These are phyloP conservation scores for Drosophila insularis DNA, from an alignment of 1,140 invertebrate species.

Conservation along the genomic window DNA sequence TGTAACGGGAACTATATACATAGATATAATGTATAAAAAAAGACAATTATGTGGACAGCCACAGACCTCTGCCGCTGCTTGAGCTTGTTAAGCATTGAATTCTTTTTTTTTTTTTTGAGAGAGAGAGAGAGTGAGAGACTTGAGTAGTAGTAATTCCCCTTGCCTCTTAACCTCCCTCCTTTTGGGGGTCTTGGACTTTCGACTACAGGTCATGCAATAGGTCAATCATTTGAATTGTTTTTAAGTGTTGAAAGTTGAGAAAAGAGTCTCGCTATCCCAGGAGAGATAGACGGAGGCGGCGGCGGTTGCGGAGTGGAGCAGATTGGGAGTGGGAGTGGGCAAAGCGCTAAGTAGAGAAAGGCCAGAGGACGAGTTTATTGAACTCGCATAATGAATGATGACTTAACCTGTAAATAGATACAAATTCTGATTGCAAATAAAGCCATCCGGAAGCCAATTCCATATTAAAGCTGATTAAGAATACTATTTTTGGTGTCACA, in stretches of 20 bases:
- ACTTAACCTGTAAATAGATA: not conserved
- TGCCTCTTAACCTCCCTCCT: not conserved
- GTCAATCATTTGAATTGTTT: constrained; percentile 79
- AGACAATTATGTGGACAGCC: constrained; percentile 65
- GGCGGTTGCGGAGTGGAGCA: constrained; percentile 9
- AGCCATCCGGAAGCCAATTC: too few relatives aligned
- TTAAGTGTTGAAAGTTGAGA: constrained; percentile 72
- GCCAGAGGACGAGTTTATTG: constrained; percentile 10
- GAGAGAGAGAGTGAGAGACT: constrained; percentile 18
- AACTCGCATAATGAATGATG: not conserved
- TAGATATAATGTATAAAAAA: constrained; percentile 12
- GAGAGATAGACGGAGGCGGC: constrained; percentile 19
- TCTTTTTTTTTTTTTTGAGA: constrained; percentile 19
- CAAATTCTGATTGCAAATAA: not conserved
- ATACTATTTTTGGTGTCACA: too few relatives aligned
- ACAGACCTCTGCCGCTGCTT: constrained; percentile 43
- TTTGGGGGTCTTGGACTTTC: constrained; percentile 30
- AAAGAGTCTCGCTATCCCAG: constrained; percentile 1
- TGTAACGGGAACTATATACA: constrained; percentile 28
- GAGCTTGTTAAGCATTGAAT: constrained; percentile 65
- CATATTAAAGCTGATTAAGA: too few relatives aligned
- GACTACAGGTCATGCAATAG: constrained; percentile 63
- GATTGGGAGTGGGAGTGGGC: not conserved
- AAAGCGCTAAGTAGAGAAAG: too few relatives aligned
- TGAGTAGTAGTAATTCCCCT: constrained; percentile 10